Conservation (phyloP, 2,888 invertebrate genomes). For the Nomada hirtipes region DNA sequence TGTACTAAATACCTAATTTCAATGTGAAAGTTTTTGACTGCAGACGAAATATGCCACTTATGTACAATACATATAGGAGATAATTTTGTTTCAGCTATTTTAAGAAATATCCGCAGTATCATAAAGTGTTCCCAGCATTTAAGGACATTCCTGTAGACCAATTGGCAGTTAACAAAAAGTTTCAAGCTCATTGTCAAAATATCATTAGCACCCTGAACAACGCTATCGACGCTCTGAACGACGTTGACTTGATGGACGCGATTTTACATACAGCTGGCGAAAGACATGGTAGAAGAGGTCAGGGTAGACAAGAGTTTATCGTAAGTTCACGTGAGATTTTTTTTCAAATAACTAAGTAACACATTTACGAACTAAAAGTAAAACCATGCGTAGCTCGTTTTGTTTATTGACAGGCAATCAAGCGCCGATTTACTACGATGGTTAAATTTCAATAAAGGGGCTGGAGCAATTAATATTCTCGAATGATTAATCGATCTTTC, state of each 20-base stretch:
- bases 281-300: constrained; percentile 84
- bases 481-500: no score
- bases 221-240: constrained; percentile 84
- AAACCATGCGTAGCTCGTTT: no score
- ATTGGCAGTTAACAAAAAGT: constrained; percentile 82
- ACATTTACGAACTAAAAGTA: no score
- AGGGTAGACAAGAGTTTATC: constrained; percentile 69
- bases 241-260: constrained; percentile 78
- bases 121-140: constrained; percentile 84
- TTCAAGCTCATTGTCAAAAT: constrained; percentile 85
- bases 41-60: no score
- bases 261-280: constrained; percentile 80
- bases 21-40: not conserved
- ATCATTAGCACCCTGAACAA: constrained; percentile 85
- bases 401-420: no score
- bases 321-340: constrained; percentile 51
- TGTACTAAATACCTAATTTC: not conserved
- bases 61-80: not conserved
- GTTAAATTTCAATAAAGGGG: not conserved
- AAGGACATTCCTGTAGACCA: constrained; percentile 82
- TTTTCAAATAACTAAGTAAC: no score
- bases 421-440: no score
- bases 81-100: constrained; percentile 83
- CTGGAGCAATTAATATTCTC: no score
- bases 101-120: constrained; percentile 83